These are phyloP conservation scores for Cheilosia variabilis DNA, from an alignment of 2,888 invertebrate species.

Conservation along the genomic window DNA sequence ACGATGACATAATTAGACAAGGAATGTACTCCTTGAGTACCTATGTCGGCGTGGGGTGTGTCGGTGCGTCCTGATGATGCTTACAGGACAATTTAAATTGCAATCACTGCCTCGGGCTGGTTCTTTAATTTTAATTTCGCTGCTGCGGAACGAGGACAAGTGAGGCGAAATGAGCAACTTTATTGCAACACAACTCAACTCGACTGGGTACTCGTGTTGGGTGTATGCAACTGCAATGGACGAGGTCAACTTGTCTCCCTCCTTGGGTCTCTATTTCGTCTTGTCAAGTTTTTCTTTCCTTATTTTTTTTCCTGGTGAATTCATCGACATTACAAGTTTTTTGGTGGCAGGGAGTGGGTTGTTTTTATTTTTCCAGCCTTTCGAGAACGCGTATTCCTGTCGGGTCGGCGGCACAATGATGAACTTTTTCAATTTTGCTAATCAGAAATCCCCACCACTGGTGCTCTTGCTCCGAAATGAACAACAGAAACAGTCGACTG, in stretches of 20 bases:
- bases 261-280: slow-evolving; percentile 8
- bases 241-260: slow-evolving; percentile 64
- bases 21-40: slow-evolving; percentile 18
- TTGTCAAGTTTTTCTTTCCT: slow-evolving; percentile 48
- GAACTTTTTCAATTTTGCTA: slow-evolving; percentile 75
- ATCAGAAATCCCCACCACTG: slow-evolving; percentile 65
- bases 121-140: slow-evolving; percentile 70
- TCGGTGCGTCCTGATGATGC: slow-evolving; percentile 9
- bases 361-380: background rate
- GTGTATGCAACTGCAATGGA: slow-evolving; percentile 43
- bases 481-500: slow-evolving; percentile 69
- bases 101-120: slow-evolving; percentile 57
- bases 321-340: slow-evolving; percentile 68
- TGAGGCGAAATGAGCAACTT: slow-evolving; percentile 63
- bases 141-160: slow-evolving; percentile 61
- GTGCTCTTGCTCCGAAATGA: slow-evolving; percentile 48
- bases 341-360: slow-evolving; percentile 17
- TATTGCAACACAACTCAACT: slow-evolving; percentile 65
- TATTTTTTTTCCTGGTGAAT: slow-evolving; percentile 31
- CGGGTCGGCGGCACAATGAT: slow-evolving; percentile 60
- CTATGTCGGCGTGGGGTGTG: slow-evolving; percentile 23
- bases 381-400: background rate
- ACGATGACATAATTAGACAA: slow-evolving; percentile 76
- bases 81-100: slow-evolving; percentile 70
- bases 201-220: slow-evolving; percentile 9